Evolutionary conservation across 2,113 vertebrate genomes (phyloP).

Genomic region (Murina feae): DNA sequence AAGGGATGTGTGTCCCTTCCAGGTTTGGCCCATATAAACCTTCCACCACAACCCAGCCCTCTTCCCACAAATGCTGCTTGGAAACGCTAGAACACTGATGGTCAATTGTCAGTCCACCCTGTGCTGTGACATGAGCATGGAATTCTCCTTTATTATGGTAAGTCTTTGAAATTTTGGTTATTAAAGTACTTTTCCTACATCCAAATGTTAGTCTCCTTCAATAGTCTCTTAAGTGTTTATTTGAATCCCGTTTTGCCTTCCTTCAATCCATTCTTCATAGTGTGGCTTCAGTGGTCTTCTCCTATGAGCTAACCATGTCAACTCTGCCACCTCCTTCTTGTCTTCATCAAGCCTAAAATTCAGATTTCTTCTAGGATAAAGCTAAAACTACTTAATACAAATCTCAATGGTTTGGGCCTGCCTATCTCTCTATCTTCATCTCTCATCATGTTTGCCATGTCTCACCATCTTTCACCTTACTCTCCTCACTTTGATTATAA

Average conservation of each 20-base stretch:
- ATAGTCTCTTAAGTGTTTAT: background rate
- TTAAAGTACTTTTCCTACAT: background rate
- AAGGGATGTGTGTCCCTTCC: background rate
- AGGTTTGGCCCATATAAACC: background rate
- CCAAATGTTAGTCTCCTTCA: background rate
- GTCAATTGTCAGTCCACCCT: too few species aligned
- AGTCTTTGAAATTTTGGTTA: background rate
- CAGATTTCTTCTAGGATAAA: background rate
- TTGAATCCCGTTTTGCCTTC: background rate
- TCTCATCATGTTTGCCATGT: background rate
- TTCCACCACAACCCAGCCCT: background rate
- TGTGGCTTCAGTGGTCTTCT: background rate
- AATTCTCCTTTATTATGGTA: background rate
- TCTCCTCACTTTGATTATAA: background rate
- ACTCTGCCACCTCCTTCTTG: background rate
- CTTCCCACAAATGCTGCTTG: background rate
- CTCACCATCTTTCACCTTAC: background rate
- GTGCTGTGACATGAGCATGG: background rate
- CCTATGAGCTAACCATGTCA: background rate
- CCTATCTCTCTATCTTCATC: background rate
- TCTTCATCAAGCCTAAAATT: background rate
- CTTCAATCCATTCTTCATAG: background rate
- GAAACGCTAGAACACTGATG: background rate
- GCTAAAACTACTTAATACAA: background rate
- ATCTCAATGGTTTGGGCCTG: background rate